Percentiles rank a stretch among this genome's conserved stretches.
phyloP scores from a whole-genome alignment of 2,113 vertebrate species.

The Ailurus styani region DNA sequence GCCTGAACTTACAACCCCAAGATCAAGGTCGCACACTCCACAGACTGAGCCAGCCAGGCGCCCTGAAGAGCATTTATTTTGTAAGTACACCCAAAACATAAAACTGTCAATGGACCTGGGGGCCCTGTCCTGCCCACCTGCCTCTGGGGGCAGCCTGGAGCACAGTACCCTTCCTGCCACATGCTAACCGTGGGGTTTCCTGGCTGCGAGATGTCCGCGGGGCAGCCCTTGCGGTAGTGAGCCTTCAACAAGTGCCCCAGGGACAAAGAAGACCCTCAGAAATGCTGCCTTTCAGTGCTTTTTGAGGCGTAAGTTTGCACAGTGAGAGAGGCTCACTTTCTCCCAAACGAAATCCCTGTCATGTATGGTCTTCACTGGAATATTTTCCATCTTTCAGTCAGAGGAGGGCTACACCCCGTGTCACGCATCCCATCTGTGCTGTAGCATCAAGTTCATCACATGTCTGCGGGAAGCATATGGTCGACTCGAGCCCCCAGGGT shows the following conservation, averaged over 20 bases:
- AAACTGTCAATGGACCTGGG: background rate
- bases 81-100: background rate
- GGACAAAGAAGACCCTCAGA: background rate
- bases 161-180: no score
- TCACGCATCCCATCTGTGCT: background rate
- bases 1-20: background rate
- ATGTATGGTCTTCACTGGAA: background rate
- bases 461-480: background rate
- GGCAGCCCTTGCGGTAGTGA: background rate
- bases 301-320: background rate
- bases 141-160: background rate
- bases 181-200: rapidly evolving
- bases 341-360: background rate
- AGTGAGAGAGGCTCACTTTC: background rate
- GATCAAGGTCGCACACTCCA: background rate
- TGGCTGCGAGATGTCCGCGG: background rate
- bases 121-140: background rate
- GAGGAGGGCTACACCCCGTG: rapidly evolving
- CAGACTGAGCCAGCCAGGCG: background rate
- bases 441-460: rapidly evolving
- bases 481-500: background rate
- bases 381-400: background rate
- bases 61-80: background rate
- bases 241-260: background rate
- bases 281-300: background rate